Conservation (phyloP, 2,797 vertebrate genomes). For the Fistularia commersonii region DNA sequence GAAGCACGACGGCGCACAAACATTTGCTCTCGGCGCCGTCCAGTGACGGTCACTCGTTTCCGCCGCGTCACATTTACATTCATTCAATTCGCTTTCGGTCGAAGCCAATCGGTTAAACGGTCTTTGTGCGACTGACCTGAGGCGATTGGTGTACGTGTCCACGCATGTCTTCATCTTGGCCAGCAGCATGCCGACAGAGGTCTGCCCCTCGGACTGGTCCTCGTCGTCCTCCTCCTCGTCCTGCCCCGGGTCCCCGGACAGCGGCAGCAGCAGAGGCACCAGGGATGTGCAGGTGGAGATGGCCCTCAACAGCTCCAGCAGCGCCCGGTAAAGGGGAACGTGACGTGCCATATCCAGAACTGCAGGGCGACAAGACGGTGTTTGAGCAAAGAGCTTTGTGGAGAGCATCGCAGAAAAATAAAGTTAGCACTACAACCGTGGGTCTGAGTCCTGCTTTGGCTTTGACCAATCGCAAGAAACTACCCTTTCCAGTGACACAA, state of each 20-base stretch:
- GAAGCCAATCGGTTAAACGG: too few species aligned
- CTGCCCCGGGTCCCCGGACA: constrained; percentile 83
- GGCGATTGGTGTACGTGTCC: constrained; percentile 95
- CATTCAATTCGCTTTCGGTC: too few species aligned
- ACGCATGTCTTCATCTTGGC: constrained; percentile 99
- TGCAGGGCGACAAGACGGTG: constrained; percentile 40
- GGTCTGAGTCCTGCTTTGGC: too few species aligned
- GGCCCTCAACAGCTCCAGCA: constrained; percentile 92
- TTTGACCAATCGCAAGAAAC: too few species aligned
- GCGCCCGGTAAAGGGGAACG: constrained; percentile 91
- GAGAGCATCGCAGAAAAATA: not conserved
- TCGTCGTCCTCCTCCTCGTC: constrained; percentile 90
- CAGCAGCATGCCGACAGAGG: constrained; percentile 92
- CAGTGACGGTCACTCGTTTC: too few species aligned
- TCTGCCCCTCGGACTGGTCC: constrained; percentile 86
- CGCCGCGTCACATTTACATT: too few species aligned
- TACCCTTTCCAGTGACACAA: too few species aligned
- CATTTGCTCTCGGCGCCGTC: too few species aligned
- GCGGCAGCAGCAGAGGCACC: constrained; percentile 90
- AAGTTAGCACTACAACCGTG: not conserved
- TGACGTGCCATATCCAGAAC: constrained; percentile 98
- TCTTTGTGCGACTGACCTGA: constrained; percentile 82
- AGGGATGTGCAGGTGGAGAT: constrained; percentile 90
- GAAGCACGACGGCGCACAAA: too few species aligned
- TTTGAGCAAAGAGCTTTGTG: not conserved